Conservation (phyloP, 2,113 vertebrate genomes). For the Podarcis raffonei region DNA sequence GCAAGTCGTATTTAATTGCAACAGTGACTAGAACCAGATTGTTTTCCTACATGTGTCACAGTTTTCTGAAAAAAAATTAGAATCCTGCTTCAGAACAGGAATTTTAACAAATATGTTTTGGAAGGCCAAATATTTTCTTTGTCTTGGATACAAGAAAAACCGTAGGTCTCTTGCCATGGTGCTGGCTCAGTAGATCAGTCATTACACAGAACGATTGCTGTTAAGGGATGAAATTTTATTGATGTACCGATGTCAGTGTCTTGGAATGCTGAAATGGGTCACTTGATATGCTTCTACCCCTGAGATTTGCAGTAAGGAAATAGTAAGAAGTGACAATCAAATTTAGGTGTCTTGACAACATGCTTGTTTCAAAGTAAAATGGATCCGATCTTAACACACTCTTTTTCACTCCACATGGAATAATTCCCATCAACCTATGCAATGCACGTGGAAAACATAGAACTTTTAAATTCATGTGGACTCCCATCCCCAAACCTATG, state of each 20-base stretch:
- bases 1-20: slow-evolving; percentile 61
- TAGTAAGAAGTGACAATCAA: not conserved
- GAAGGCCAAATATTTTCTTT: slow-evolving; percentile 71
- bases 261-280: not conserved
- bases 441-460: not conserved
- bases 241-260: not conserved
- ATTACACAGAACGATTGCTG: not conserved
- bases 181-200: not conserved
- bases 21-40: slow-evolving; percentile 67
- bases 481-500: not conserved
- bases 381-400: not conserved
- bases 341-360: not conserved
- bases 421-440: not conserved
- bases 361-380: not conserved
- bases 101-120: slow-evolving; percentile 61
- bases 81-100: slow-evolving; percentile 57
- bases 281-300: no score
- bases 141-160: slow-evolving; percentile 41
- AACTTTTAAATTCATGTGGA: not conserved
- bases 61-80: slow-evolving; percentile 59
- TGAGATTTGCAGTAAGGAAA: not conserved
- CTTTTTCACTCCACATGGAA: not conserved
- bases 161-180: slow-evolving; percentile 20
- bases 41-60: slow-evolving; percentile 72
- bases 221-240: not conserved